Conservation (phyloP, 2,797 vertebrate species). For the Sparidentex hasta region DNA sequence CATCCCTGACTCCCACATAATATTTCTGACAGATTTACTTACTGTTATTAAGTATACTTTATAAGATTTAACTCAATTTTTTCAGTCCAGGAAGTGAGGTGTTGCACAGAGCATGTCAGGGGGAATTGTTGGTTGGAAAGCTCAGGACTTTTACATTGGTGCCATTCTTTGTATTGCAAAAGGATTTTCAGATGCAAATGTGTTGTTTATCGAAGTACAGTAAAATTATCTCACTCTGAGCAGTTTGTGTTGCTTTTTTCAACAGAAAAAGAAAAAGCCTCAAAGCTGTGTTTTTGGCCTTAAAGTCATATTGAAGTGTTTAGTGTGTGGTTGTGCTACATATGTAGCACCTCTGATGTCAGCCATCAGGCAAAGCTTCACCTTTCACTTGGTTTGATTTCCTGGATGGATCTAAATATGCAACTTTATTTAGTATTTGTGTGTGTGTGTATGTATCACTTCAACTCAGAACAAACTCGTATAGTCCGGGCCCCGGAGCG, state of each 20-base stretch:
- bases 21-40: neutral
- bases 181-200: too few relatives aligned
- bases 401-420: neutral
- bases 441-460: constrained; percentile 25
- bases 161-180: too few relatives aligned
- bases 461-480: constrained; percentile 89
- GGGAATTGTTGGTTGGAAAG: too few relatives aligned
- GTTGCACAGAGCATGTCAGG: neutral
- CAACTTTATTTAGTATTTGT: neutral
- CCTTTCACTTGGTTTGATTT: neutral
- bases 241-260: neutral
- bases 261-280: neutral
- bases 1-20: neutral
- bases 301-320: neutral
- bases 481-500: constrained; percentile 91
- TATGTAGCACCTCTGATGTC: fast-evolving
- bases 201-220: too few relatives aligned
- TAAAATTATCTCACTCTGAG: neutral
- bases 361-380: neutral
- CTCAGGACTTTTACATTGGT: too few relatives aligned
- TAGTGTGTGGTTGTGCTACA: neutral
- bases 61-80: neutral
- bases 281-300: neutral
- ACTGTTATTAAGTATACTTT: neutral
- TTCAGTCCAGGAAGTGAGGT: neutral